A percentile compares a stretch with the other conserved stretches of the same genome.
These are phyloP conservation scores for Xestoiulus laeticollis DNA, from an alignment of 2,888 invertebrate genomes.

Conservation along the genomic window DNA sequence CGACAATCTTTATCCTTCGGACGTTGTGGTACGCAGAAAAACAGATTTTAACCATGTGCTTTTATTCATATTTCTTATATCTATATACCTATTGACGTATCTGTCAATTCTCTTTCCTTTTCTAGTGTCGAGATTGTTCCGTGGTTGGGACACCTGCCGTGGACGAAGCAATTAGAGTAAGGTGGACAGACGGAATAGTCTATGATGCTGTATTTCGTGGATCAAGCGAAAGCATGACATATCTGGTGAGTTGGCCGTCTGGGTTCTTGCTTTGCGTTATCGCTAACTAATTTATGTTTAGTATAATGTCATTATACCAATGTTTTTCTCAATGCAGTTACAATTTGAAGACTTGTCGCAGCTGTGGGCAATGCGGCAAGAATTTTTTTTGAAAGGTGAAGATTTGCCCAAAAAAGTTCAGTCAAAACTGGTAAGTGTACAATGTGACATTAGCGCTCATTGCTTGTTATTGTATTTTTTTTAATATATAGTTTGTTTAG, in stretches of 20 bases:
- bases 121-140: slow-evolving; percentile 55
- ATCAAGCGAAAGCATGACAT: slow-evolving; percentile 56
- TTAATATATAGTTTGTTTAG: too few relatives aligned
- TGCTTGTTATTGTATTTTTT: not conserved
- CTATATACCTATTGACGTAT: too few relatives aligned
- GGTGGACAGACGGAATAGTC: slow-evolving; percentile 60
- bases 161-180: slow-evolving; percentile 52
- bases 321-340: slow-evolving; percentile 59
- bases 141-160: slow-evolving; percentile 60
- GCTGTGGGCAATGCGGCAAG: slow-evolving; percentile 67
- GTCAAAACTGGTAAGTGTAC: slow-evolving; percentile 62
- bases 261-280: not conserved
- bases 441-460: not conserved
- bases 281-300: not conserved
- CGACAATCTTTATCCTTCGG: slow-evolving; percentile 69
- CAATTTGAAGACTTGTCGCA: slow-evolving; percentile 66
- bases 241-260: slow-evolving; percentile 47
- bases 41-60: not conserved
- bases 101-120: slow-evolving; percentile 42
- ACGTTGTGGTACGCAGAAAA: slow-evolving; percentile 66
- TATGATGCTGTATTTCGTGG: slow-evolving; percentile 68
- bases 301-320: not conserved
- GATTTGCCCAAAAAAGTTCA: slow-evolving; percentile 70
- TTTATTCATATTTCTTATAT: not conserved
- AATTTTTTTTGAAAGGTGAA: slow-evolving; percentile 69